A percentile compares a stretch with the other conserved stretches of the same genome.
These are phyloP conservation scores for Varecia variegata DNA, from an alignment of 2,797 vertebrate species.

Conservation along the genomic window DNA sequence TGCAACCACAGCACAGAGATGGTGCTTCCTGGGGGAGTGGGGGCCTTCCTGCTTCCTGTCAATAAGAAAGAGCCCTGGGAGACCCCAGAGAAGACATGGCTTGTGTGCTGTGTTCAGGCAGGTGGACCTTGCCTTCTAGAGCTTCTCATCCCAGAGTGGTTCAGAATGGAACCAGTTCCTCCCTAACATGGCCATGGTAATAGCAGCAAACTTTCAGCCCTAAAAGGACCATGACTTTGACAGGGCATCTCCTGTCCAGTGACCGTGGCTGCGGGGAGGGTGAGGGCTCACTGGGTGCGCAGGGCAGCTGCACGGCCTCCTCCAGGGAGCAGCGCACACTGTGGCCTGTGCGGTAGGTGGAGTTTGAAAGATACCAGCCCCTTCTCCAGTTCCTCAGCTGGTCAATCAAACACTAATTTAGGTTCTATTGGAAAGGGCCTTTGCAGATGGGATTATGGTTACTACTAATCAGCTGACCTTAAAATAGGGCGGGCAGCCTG, in stretches of 20 bases:
- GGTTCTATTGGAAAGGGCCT: neutral
- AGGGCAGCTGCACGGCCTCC: accelerated
- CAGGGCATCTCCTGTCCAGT: neutral
- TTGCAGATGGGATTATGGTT: neutral
- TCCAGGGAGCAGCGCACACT: accelerated
- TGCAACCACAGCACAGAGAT: neutral
- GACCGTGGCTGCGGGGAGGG: neutral
- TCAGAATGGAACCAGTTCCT: neutral
- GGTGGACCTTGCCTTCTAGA: neutral
- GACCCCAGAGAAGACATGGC: neutral
- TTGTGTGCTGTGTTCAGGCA: neutral
- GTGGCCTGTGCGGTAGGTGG: neutral
- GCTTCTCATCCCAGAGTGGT: neutral
- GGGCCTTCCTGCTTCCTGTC: neutral
- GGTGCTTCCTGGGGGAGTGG: neutral
- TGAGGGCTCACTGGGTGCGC: accelerated
- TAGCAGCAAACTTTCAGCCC: neutral
- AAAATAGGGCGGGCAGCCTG: too few species aligned
- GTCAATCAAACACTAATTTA: neutral
- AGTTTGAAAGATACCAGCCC: neutral
- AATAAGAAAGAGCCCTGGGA: neutral
- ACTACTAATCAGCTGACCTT: neutral
- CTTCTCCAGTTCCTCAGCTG: neutral
- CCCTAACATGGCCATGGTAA: accelerated
- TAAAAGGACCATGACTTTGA: neutral